Evolutionary conservation across 2,888 invertebrate genomes (phyloP), one percentile per base, ranked within the genome.

Genomic region (Andrena bucephala): DNA sequence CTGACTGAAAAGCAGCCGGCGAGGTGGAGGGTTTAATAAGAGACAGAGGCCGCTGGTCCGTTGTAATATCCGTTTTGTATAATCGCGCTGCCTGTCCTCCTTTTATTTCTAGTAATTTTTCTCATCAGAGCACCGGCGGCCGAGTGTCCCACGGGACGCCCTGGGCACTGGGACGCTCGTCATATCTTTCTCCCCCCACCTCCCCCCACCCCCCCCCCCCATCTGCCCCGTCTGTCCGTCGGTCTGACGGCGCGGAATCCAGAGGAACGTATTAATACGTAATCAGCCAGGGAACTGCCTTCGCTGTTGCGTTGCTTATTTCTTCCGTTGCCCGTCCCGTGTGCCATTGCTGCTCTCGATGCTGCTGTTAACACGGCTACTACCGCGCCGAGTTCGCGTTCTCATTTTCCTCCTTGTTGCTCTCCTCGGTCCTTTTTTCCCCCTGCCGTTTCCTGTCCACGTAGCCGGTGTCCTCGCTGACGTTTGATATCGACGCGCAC

Each of bases 181-280:
- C 75, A 63, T 57, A 57, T 57, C 57, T 74, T 57, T 69, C n/a
- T 59, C 59, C 16, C 20, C 13, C 59, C 63, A 0, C 20, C 20
- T 20, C 20, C 20, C 65, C 65, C 70, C n/a, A 59, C 59, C 70
- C n/a, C 54, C 59, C 16, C 20, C n/a, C 59, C 63, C 65, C 68
- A 59, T 76, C 33, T 71, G 85, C 50, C 70, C 71, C 86, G 77
- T 89, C 83, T 87, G 83, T 87, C 77, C 85, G 90, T 87, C 86
- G 82, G 89, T 89, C 89, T 89, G 89, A 90, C 89, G 88, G 88
- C 87, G 76, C 85, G 82, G 89, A 89, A 92, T 92, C 91, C 90
- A 89, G 89, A 91, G 92, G 91, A 92, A 92, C 91, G 89, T 91
- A 92, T 92, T 92, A 92, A 92, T 92, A 91, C 91, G 88, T 91